A percentile compares a stretch with the other conserved stretches of the same genome.
Conservation (phyloP, 2,888 invertebrate genomes). For the Bursaphelenchus okinawaensis region DNA sequence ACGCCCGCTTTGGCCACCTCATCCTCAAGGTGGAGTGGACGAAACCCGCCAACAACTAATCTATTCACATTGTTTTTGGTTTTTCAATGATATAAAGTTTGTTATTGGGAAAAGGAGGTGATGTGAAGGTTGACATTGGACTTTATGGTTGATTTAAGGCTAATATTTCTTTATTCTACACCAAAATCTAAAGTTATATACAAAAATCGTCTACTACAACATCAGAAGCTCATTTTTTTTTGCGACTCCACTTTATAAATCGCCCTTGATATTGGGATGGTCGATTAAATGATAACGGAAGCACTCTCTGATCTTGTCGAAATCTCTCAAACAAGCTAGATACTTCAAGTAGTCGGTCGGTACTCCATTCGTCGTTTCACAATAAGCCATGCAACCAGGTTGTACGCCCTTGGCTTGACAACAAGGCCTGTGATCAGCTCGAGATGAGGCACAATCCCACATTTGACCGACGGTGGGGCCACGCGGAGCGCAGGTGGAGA, state of each 20-base stretch:
- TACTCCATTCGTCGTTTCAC: slow-evolving; percentile 55
- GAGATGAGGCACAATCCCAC: slow-evolving; percentile 56
- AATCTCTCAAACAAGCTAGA: slow-evolving; percentile 47
- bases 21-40: slow-evolving; percentile 75
- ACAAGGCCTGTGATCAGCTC: slow-evolving; percentile 49
- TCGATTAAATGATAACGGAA: slow-evolving; percentile 48
- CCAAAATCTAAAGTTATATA: neutral
- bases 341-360: slow-evolving; percentile 54
- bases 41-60: slow-evolving; percentile 27
- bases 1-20: slow-evolving; percentile 71
- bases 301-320: slow-evolving; percentile 53
- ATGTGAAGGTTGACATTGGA: too few relatives aligned
- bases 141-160: too few relatives aligned
- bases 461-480: slow-evolving; percentile 57
- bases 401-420: slow-evolving; percentile 35
- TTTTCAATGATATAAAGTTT: too few relatives aligned
- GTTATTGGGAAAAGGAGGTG: too few relatives aligned
- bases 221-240: neutral
- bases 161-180: neutral
- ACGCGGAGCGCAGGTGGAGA: slow-evolving; percentile 47
- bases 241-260: slow-evolving; percentile 24
- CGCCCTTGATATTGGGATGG: slow-evolving; percentile 52
- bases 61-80: neutral
- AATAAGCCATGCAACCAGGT: slow-evolving; percentile 51
- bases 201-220: too few relatives aligned